phyloP scores from a whole-genome alignment of 2,888 invertebrate genomes.

The Tinea trinotella region DNA sequence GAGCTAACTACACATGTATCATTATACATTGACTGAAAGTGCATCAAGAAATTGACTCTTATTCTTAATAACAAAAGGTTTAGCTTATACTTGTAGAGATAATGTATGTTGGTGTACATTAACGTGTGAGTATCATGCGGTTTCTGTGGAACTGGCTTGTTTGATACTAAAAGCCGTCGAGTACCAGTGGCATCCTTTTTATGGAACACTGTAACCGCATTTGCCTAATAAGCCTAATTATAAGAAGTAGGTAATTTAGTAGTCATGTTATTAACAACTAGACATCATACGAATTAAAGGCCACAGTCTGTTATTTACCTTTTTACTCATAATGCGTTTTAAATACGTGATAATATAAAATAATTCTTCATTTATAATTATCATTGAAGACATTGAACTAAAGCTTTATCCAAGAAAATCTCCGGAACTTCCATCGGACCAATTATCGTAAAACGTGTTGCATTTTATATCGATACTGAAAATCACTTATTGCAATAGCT shows the following conservation, averaged over 20 bases:
- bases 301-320: not conserved
- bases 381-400: no score
- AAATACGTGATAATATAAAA: not conserved
- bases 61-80: not conserved
- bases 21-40: not conserved
- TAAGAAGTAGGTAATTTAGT: slow-evolving; percentile 1
- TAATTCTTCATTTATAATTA: no score
- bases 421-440: not conserved
- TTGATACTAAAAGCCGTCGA: not conserved
- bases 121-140: slow-evolving; percentile 1
- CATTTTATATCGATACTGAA: slow-evolving; percentile 17
- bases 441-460: slow-evolving; percentile 6
- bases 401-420: not conserved
- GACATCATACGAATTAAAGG: not conserved
- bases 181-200: slow-evolving; percentile 1
- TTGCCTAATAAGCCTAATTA: slow-evolving; percentile 14
- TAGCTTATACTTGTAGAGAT: not conserved
- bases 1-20: not conserved
- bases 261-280: not conserved
- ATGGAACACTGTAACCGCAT: slow-evolving; percentile 7
- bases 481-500: slow-evolving; percentile 14
- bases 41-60: not conserved
- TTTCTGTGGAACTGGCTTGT: slow-evolving; percentile 9
- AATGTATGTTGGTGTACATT: not conserved
- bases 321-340: not conserved